Conservation (phyloP, 2,113 vertebrate species). For the Gila orcuttii region DNA sequence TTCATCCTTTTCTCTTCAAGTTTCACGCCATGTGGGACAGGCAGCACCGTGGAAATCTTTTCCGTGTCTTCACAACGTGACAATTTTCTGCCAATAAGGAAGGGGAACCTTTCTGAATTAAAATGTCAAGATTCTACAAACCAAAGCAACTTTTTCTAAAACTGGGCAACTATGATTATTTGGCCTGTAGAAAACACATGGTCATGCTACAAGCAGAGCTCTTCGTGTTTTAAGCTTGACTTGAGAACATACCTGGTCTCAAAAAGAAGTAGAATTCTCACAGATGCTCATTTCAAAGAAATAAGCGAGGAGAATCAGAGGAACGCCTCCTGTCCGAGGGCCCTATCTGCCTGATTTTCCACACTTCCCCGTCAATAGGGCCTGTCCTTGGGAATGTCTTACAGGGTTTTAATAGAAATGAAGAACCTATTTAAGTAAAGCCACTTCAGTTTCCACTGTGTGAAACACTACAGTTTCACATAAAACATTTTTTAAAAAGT, state of each 20-base stretch:
- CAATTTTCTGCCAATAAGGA: constrained; percentile 68
- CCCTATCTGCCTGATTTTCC: constrained; percentile 75
- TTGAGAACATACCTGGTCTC: background rate
- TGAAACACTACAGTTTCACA: background rate
- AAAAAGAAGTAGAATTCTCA: constrained; percentile 33
- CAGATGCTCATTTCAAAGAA: constrained; percentile 42
- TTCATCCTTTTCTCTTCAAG: constrained; percentile 68
- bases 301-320: constrained; percentile 79
- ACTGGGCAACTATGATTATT: background rate
- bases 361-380: constrained; percentile 72
- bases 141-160: constrained; percentile 21
- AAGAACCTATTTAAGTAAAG: constrained; percentile 21
- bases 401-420: constrained; percentile 42
- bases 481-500: background rate
- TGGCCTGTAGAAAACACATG: background rate
- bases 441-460: background rate
- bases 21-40: constrained; percentile 77
- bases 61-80: constrained; percentile 67
- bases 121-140: constrained; percentile 24
- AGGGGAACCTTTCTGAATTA: constrained; percentile 12
- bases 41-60: constrained; percentile 78
- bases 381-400: constrained; percentile 73
- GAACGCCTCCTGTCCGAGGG: constrained; percentile 75
- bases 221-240: background rate
- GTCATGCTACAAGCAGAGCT: constrained; percentile 12